Percentiles rank a stretch among this genome's conserved stretches.
Conservation (phyloP, 2,888 invertebrate genomes). For the Metallyticus violacea region DNA sequence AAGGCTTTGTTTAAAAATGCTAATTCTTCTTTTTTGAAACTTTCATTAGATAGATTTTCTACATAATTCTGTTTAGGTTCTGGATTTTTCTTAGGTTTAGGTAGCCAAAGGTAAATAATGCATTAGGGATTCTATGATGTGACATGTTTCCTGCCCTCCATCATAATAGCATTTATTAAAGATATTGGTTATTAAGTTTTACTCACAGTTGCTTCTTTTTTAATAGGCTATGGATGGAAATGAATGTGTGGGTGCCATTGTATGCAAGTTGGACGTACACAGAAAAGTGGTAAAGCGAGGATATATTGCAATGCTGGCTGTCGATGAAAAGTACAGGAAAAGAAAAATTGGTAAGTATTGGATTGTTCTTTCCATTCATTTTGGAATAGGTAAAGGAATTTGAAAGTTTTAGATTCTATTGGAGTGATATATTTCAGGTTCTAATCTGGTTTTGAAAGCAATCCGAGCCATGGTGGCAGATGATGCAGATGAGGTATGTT, state of each 20-base stretch:
- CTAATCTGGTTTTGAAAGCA: constrained; percentile 59
- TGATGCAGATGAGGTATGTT: constrained; percentile 83
- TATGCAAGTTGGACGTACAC: constrained; percentile 96
- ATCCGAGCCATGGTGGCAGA: constrained; percentile 87
- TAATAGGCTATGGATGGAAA: constrained; percentile 78
- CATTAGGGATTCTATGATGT: no score
- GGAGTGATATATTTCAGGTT: constrained; percentile 54
- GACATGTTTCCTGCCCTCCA: no score
- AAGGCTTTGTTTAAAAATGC: no score
- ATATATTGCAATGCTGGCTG: constrained; percentile 99
- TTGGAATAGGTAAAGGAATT: not conserved
- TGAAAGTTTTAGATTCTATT: not conserved
- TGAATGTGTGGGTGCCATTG: constrained; percentile 94
- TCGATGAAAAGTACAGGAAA: constrained; percentile 92
- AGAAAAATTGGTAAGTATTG: constrained; percentile 75
- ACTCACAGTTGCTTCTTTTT: constrained; percentile 30
- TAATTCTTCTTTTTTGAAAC: no score
- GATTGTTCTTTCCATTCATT: not conserved
- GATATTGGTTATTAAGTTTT: no score
- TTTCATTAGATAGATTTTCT: no score
- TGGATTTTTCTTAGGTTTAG: no score
- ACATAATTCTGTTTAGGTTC: no score
- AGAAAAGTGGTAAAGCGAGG: constrained; percentile 87
- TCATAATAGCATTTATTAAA: no score
- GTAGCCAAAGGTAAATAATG: no score